Percentiles rank a stretch among this genome's conserved stretches.
phyloP scores from a whole-genome alignment of 2,113 vertebrate genomes.

The Rhombomys opimus region DNA sequence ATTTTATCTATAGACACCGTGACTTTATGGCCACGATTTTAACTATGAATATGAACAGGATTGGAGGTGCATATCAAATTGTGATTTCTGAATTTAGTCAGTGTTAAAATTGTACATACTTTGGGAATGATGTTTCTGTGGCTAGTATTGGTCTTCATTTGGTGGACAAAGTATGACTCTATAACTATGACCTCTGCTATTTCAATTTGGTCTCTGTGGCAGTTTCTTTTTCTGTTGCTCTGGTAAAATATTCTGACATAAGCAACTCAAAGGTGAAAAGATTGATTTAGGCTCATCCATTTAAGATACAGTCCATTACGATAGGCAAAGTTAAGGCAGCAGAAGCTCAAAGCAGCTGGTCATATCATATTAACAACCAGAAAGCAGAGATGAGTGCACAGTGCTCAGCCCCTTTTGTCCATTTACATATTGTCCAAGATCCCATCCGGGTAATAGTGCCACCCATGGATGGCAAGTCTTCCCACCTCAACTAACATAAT shows the following conservation, averaged over 20 bases:
- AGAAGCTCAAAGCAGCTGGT: not conserved
- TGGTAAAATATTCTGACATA: not conserved
- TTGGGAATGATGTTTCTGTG: slow-evolving; percentile 3
- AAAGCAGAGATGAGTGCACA: not conserved
- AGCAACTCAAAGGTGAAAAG: not conserved
- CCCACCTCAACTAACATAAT: not conserved
- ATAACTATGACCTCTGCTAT: not conserved
- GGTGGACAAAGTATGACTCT: not conserved
- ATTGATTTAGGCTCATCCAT: too few species aligned
- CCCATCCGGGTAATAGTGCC: not conserved
- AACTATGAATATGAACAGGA: not conserved
- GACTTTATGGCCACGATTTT: not conserved
- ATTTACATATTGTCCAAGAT: not conserved
- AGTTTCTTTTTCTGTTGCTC: not conserved
- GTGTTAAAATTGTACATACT: not conserved
- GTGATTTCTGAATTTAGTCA: slow-evolving; percentile 25
- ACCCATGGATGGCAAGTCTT: not conserved
- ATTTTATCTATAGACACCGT: not conserved
- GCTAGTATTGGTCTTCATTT: not conserved
- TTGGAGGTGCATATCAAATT: not conserved
- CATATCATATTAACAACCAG: not conserved
- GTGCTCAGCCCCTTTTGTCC: not conserved
- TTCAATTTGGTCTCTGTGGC: slow-evolving; percentile 5
- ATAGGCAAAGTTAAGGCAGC: not conserved
- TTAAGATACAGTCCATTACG: not conserved